Evolutionary conservation across 2,888 invertebrate species (phyloP).

Genomic region (Eilema sororculum): DNA sequence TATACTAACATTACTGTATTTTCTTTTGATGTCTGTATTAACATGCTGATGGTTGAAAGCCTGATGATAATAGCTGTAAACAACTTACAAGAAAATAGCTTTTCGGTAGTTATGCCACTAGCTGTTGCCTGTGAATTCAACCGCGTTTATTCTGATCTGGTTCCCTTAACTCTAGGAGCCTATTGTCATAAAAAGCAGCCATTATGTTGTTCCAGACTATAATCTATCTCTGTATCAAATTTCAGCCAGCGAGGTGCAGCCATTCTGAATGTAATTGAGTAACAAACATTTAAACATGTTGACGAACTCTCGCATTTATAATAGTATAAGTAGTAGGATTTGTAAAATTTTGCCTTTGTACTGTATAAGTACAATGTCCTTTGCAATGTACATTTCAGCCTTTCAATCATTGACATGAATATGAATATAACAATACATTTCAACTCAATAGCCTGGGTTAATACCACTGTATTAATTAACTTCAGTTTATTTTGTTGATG

Average conservation of each 20-base stretch:
- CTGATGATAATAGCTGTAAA: not conserved
- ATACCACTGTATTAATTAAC: conserved; percentile 37
- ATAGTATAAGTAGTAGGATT: no score
- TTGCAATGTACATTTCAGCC: not conserved
- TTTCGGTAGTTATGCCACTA: no score
- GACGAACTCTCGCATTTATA: no score
- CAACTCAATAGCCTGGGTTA: conserved; percentile 44
- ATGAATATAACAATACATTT: conserved; percentile 28
- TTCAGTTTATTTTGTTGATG: conserved; percentile 18
- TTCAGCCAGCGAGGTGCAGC: no score
- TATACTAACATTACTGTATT: conserved; percentile 34
- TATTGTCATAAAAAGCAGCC: no score
- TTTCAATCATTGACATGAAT: not conserved
- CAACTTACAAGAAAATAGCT: not conserved
- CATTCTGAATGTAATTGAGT: no score
- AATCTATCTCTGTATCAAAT: no score
- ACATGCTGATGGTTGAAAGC: not conserved
- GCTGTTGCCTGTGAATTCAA: no score
- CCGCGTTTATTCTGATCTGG: no score
- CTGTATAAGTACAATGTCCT: not conserved
- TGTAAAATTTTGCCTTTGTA: not conserved
- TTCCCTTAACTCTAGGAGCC: no score
- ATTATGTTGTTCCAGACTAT: no score
- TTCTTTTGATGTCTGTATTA: conserved; percentile 27
- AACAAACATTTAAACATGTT: no score